phyloP scores from a whole-genome alignment of 35 echinoderm and acorn worm species.

The Ophiothrix spiculata region DNA sequence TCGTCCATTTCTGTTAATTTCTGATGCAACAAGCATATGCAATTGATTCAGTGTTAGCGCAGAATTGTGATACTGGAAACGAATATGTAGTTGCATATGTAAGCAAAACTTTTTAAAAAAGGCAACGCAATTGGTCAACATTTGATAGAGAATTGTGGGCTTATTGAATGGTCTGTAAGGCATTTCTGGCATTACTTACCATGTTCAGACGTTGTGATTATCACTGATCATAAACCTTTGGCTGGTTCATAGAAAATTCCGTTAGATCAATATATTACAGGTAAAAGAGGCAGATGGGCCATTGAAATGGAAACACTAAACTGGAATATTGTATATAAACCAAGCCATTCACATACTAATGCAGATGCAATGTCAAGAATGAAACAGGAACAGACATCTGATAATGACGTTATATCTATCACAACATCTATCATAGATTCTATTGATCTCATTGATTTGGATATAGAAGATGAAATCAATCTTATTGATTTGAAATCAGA shows the following conservation, averaged over 20 bases:
- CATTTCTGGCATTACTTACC: conserved; percentile 35
- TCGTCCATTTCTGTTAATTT: no score
- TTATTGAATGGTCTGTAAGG: conserved; percentile 18
- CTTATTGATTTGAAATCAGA: neutral
- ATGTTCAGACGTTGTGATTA: conserved; percentile 16
- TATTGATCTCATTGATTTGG: no score
- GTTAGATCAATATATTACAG: conserved; percentile 28
- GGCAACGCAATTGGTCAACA: conserved; percentile 38
- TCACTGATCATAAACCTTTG: conserved; percentile 49
- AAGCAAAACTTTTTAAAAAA: conserved; percentile 23
- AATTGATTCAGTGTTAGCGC: conserved; percentile 28
- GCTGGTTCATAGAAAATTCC: conserved; percentile 25
- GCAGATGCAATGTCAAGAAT: conserved; percentile 40
- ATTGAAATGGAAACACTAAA: conserved; percentile 45
- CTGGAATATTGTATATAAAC: conserved; percentile 25
- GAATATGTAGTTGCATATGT: conserved; percentile 51
- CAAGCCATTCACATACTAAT: conserved; percentile 27
- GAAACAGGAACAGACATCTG: no score
- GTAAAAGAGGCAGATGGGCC: conserved; percentile 35
- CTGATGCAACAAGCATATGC: neutral
- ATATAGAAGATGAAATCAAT: neutral
- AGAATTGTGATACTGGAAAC: conserved; percentile 4
- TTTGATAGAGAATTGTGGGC: no score
- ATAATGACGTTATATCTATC: no score
- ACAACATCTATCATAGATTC: no score